These are phyloP conservation scores for Octomys mimax DNA, from an alignment of 2,797 vertebrate species.

Conservation along the genomic window DNA sequence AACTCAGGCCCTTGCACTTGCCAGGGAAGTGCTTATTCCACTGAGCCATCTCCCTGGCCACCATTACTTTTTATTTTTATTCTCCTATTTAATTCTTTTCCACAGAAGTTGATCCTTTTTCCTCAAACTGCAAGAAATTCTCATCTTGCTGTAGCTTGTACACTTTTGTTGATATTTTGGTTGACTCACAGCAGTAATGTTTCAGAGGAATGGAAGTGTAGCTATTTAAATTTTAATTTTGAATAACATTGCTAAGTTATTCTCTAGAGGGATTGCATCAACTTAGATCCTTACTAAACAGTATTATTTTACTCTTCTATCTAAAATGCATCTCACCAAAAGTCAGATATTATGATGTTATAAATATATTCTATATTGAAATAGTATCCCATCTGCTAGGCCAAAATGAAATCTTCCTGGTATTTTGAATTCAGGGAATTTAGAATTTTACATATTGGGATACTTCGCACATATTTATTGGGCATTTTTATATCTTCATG, in stretches of 20 bases:
- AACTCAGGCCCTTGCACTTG: too few species aligned
- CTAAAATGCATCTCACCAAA: neutral
- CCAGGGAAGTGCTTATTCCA: too few species aligned
- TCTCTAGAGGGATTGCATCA: neutral
- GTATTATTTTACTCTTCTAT: neutral
- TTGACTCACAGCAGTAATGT: neutral
- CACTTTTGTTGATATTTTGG: neutral
- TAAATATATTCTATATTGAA: conserved; percentile 61
- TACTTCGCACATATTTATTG: conserved; percentile 13
- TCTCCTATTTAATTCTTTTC: neutral
- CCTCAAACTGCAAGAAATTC: neutral
- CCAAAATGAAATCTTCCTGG: conserved; percentile 23
- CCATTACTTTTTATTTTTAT: too few species aligned
- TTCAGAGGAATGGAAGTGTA: neutral
- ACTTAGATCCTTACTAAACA: neutral
- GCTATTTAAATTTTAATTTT: neutral
- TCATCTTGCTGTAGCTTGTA: neutral
- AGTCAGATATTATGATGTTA: neutral
- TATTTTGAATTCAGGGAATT: conserved; percentile 57
- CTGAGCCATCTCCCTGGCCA: too few species aligned
- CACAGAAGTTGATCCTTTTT: conserved; percentile 15
- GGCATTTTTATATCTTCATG: conserved; percentile 23
- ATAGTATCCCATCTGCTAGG: conserved; percentile 38
- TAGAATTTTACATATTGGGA: conserved; percentile 48
- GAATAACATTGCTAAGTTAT: conserved; percentile 30